Evolutionary conservation across 2,797 vertebrate species (phyloP), one percentile per base, ranked within the genome.

Genomic region (Hydrocynus forskahlii): DNA sequence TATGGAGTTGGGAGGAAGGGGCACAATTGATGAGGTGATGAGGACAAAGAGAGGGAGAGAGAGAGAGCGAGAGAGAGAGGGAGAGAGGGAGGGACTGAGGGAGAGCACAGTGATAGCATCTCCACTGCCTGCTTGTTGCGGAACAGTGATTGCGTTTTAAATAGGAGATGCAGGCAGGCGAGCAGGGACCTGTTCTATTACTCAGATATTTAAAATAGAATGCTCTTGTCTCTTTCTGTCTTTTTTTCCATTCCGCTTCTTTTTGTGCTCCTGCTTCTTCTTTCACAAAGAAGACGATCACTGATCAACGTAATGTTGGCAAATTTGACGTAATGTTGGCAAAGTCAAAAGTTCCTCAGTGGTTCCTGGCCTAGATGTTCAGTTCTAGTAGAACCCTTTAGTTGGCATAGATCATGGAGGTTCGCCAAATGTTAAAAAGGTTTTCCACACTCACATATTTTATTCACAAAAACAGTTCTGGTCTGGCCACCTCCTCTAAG

Each of bases 71-170:
- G 23, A 72, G 76, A 72, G 83, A 66, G n/a, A n/a, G 84, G 72
- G 38, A 62, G 35, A 40, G 25, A 29, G 64, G n/a, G 23, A 72
- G 76, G 74, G 83, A 66, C 74, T 82, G 83, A 84, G 82, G 68
- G 70, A 63, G 43, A 40, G 40, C 55, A 74, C 57, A 89, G 25
- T 90, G 95, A 95, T 95, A 94, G 84, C 89, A 95, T 95, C 94
- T 92, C 84, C 83, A 82, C 83, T 89, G 85, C 74, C 83, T 66
- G 87, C 90, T 93, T 91, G 84, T 88, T 88, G 83, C 89, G 88
- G 92, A 93, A 93, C 93, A 93, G 92, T 93, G 89, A 90, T 93
- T 73, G 81, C 88, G 92, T 94, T 92, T 91, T 92, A 92, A 92
- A 93, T 91, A 92, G 86, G 89, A 89, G 88, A 92, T 92, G 90